Conservation (phyloP, 2,797 vertebrate species). For the Amphiprion clarkii region DNA sequence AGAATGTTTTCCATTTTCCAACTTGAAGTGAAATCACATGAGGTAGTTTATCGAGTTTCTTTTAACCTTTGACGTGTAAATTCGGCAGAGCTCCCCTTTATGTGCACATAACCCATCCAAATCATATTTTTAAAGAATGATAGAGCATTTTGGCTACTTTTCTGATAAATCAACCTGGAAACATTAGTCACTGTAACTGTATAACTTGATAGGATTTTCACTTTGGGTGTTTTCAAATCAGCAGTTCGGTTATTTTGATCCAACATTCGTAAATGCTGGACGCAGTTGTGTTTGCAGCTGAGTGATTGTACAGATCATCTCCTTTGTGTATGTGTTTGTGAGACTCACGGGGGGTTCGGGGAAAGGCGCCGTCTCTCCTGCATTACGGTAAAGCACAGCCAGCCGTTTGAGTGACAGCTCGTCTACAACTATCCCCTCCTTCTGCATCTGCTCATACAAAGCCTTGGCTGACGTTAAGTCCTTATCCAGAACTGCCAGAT, state of each 20-base stretch:
- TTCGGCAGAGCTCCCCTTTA: background rate
- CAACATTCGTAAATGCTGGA: background rate
- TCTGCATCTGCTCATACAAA: conserved; percentile 84
- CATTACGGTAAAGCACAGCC: conserved; percentile 86
- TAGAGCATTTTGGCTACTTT: too few species aligned
- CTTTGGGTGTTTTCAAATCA: too few species aligned
- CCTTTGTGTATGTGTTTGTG: background rate
- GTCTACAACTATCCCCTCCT: conserved; percentile 79
- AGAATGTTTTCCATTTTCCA: too few species aligned
- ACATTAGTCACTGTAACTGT: too few species aligned
- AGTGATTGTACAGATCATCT: background rate
- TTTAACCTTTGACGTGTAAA: too few species aligned
- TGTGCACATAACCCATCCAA: background rate
- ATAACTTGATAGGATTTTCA: too few species aligned
- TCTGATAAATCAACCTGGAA: background rate
- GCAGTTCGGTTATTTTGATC: too few species aligned
- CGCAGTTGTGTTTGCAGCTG: background rate
- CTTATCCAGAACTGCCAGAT: conserved; percentile 83
- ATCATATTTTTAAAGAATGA: background rate
- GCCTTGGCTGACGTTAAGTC: conserved; percentile 88
- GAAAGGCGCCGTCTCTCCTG: conserved; percentile 89
- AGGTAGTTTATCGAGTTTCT: too few species aligned
- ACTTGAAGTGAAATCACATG: too few species aligned
- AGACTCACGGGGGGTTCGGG: conserved; percentile 93
- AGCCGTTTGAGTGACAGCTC: conserved; percentile 91